phyloP scores from a whole-genome alignment of 2,113 vertebrate species.

The Cyanocitta stelleri region DNA sequence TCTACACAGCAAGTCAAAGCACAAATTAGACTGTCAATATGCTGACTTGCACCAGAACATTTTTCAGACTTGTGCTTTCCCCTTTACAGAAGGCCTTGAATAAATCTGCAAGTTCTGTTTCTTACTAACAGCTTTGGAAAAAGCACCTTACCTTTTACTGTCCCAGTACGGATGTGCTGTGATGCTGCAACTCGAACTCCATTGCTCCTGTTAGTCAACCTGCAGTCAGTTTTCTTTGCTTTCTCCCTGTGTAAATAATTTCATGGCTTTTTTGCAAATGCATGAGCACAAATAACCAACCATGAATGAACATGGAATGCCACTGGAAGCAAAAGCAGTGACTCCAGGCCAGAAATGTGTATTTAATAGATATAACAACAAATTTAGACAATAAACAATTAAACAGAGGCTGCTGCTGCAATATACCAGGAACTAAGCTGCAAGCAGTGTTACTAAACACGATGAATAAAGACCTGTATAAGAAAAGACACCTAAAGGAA shows the following conservation, averaged over 20 bases:
- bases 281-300: neutral
- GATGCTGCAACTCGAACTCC: conserved; percentile 68
- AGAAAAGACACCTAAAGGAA: neutral
- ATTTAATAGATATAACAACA: neutral
- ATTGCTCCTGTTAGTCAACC: conserved; percentile 71
- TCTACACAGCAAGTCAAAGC: neutral
- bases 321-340: neutral
- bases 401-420: neutral
- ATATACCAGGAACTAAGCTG: neutral
- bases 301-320: neutral
- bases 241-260: conserved; percentile 70
- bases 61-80: neutral
- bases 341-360: neutral
- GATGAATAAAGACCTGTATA: neutral
- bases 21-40: neutral
- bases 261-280: neutral
- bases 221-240: conserved; percentile 70
- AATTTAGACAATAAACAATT: neutral
- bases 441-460: neutral
- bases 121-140: neutral
- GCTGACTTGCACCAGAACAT: neutral
- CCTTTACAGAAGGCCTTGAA: neutral
- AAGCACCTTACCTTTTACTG: conserved; percentile 77
- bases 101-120: neutral
- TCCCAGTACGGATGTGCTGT: conserved; percentile 53